Conservation (phyloP, 1,140 invertebrate genomes). For the Helicorthomorpha holstii region DNA sequence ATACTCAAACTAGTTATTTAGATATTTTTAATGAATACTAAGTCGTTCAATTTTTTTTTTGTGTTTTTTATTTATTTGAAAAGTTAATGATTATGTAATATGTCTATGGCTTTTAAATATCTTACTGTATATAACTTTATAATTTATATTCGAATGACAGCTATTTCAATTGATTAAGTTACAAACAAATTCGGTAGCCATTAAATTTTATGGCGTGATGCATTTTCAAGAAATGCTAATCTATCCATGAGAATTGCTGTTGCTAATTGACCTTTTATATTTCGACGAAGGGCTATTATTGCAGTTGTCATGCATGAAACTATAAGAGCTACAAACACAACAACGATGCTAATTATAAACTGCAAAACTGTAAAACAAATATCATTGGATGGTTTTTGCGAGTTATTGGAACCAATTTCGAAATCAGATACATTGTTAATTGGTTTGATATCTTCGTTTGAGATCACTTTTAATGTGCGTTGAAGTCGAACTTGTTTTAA, state of each 20-base stretch:
- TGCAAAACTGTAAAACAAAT: neutral
- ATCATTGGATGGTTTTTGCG: neutral
- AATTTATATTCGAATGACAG: no score
- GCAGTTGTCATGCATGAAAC: neutral
- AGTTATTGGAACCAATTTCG: neutral
- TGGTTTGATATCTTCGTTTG: slow-evolving; percentile 26
- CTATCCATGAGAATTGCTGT: neutral
- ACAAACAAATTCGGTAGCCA: no score
- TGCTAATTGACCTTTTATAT: neutral
- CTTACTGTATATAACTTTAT: no score
- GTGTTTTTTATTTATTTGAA: no score
- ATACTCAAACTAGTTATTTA: slow-evolving; percentile 7
- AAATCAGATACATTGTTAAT: slow-evolving; percentile 14
- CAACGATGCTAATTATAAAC: neutral
- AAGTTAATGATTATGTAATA: no score
- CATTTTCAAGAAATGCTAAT: no score
- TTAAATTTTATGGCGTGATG: no score
- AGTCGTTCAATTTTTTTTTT: no score
- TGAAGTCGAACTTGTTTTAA: slow-evolving; percentile 22
- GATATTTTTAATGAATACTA: no score
- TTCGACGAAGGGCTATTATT: neutral
- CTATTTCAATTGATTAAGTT: no score
- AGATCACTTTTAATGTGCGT: neutral
- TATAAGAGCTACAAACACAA: slow-evolving; percentile 22
- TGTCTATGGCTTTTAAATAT: no score